These are phyloP conservation scores for Marmota flaviventris DNA, from an alignment of 2,113 vertebrate species.

Conservation along the genomic window DNA sequence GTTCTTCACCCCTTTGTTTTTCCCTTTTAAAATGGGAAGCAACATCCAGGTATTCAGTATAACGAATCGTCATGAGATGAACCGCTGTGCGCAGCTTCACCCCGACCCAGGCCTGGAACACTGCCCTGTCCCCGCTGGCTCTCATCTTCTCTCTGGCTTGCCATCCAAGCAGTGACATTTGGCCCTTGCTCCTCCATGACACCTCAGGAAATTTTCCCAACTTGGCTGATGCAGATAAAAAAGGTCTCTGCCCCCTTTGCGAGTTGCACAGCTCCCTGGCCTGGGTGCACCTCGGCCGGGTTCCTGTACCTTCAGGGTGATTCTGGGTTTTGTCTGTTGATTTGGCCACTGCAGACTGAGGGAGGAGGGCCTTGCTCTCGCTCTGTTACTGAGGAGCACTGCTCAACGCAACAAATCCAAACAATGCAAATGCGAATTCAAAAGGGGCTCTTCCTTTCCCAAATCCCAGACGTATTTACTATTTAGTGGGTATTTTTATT, in stretches of 20 bases:
- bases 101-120: background rate
- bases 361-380: background rate
- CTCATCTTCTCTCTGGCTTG: background rate
- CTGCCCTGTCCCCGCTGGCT: background rate
- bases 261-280: accelerated
- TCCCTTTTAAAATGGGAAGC: no score
- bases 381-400: background rate
- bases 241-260: background rate
- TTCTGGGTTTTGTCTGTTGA: background rate
- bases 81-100: background rate
- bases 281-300: background rate
- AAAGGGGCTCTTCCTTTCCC: background rate
- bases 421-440: background rate
- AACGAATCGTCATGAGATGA: background rate
- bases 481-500: background rate
- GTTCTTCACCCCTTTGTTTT: no score
- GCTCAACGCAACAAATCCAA: background rate
- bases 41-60: background rate
- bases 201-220: background rate
- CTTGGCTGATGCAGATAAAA: background rate
- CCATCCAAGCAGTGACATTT: accelerated
- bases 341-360: background rate
- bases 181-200: background rate
- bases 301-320: background rate
- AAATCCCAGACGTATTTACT: background rate